phyloP scores from a whole-genome alignment of 2,113 vertebrate species.

The Recurvirostra avosetta region DNA sequence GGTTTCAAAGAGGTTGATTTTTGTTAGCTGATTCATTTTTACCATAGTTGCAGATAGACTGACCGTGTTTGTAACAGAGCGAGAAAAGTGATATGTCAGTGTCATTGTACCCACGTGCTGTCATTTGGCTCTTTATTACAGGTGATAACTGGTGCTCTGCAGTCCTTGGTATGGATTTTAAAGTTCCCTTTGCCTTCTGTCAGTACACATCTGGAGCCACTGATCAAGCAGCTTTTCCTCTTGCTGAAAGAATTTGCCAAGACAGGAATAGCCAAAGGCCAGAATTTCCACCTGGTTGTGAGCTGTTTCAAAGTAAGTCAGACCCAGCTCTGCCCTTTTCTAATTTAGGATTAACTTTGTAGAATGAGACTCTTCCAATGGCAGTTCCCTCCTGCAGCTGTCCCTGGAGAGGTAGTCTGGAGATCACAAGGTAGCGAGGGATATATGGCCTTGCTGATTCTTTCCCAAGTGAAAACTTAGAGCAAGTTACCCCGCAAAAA shows the following conservation, averaged over 20 bases:
- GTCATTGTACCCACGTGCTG: not conserved
- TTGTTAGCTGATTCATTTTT: not conserved
- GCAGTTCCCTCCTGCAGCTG: not conserved
- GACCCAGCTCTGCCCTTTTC: not conserved
- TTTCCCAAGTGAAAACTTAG: not conserved
- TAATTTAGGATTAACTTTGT: not conserved
- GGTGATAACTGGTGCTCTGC: slow-evolving; percentile 92
- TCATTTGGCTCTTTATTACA: slow-evolving; percentile 47
- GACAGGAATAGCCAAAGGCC: slow-evolving; percentile 87
- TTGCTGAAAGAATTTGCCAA: slow-evolving; percentile 94
- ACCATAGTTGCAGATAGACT: not conserved
- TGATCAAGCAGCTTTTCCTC: slow-evolving; percentile 89
- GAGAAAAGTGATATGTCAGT: not conserved
- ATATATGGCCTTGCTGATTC: not conserved
- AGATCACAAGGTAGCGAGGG: not conserved
- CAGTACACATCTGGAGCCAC: slow-evolving; percentile 65
- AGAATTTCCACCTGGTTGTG: slow-evolving; percentile 91
- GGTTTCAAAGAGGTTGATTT: not conserved
- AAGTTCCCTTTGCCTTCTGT: slow-evolving; percentile 90
- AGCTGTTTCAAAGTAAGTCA: slow-evolving; percentile 94
- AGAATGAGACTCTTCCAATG: not conserved
- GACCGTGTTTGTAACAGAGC: not conserved
- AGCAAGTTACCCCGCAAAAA: not conserved
- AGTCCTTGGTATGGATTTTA: slow-evolving; percentile 85
- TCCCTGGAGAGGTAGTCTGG: not conserved